Base-by-base conservation (phyloP, 2,888 invertebrate species). In the Sphinx pinastri region DNA sequence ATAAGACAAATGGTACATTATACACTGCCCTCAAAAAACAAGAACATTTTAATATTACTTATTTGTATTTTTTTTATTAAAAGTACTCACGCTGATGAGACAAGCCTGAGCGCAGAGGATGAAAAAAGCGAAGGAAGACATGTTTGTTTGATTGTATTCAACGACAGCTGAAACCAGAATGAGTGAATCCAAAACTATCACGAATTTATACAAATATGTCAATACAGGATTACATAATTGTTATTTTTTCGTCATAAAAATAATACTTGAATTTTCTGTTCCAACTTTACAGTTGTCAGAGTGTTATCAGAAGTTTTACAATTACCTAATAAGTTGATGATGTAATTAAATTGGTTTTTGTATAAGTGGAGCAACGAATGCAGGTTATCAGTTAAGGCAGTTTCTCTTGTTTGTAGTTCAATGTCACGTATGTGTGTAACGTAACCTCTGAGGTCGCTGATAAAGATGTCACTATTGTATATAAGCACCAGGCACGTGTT, bases 31-130 rank as follows among this genome's bases (percentile, higher is more conserved):
- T 13, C n/a, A n/a, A n/a, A 7, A 55, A 38, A 38, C 4, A 4
- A 38, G 3, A 38, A 38, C 25, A 25, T 2, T 3, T 38, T 38
- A 7, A 8, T 38, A 3, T 38, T 38, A 8, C 25, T 38, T 38
- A 38, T 38, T 3, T 7, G 4, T 38, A 38, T 38, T 38, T 7
- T 1, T 2, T 0, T 0, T 19, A 3, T 19, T 11, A 55, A 4
- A 10, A 55, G 19, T 63, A 73, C 75, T 73, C 72, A 85, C 84
- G 79, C 82, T 82, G 68, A 85, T 74, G 74, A 86, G 79, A 77
- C 83, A 85, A 75, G 83, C 84, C 77, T 86, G 86, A 74, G 80
- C 70, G 79, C 83, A 84, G 71, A 85, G 70, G 25, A 81, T 70
- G 45, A 84, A 70, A 70, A 84, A 77, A 45, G 79, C 74, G 72